Percentiles rank a stretch among this genome's conserved stretches.
These are phyloP conservation scores for Saxicola maurus DNA, from an alignment of 2,797 vertebrate species.

Conservation along the genomic window DNA sequence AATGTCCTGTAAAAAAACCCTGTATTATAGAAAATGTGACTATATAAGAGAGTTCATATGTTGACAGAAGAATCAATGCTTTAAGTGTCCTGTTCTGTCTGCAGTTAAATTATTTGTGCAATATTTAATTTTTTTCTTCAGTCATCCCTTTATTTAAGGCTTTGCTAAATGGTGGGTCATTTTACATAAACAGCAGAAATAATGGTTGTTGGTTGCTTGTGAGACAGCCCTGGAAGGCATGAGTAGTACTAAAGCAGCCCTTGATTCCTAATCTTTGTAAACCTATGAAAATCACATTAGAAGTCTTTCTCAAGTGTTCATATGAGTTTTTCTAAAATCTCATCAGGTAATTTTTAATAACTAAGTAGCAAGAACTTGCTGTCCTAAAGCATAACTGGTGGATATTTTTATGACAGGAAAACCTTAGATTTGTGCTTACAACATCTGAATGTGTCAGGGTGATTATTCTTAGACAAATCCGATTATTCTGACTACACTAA, in stretches of 20 bases:
- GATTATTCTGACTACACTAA: background rate
- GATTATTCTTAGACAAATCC: background rate
- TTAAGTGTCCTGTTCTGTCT: constrained; percentile 64
- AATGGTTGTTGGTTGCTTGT: background rate
- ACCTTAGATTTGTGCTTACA: background rate
- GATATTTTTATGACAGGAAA: constrained; percentile 1
- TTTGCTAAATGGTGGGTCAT: constrained; percentile 30
- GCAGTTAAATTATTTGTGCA: constrained; percentile 79
- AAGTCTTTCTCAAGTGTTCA: background rate
- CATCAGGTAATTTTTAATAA: background rate
- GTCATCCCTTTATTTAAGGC: constrained; percentile 36
- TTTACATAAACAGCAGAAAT: constrained; percentile 22
- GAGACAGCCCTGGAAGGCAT: background rate
- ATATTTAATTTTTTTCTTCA: constrained; percentile 68
- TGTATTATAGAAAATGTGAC: constrained; percentile 67
- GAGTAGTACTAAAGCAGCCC: constrained; percentile 7
- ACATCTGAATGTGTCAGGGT: background rate
- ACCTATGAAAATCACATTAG: background rate
- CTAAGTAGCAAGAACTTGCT: background rate
- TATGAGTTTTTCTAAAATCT: background rate
- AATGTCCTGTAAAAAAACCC: constrained; percentile 54
- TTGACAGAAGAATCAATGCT: constrained; percentile 46
- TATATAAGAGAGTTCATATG: constrained; percentile 60
- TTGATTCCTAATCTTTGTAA: background rate
- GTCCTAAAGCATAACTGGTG: background rate